Conservation (phyloP, 2,113 vertebrate genomes). For the Acrocephalus arundinaceus region DNA sequence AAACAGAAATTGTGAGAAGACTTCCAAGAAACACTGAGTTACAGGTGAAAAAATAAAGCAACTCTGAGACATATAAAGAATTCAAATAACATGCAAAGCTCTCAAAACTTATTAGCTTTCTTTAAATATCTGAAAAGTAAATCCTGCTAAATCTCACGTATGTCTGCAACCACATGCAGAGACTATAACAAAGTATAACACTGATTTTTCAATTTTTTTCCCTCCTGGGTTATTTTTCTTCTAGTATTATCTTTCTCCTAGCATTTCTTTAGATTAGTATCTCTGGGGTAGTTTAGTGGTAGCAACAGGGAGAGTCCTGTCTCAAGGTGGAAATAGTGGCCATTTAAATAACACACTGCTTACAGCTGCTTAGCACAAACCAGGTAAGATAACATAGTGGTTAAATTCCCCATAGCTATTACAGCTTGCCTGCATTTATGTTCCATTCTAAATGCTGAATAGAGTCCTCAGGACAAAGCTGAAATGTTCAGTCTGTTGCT, state of each 20-base stretch:
- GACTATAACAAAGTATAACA: background rate
- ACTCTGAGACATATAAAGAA: background rate
- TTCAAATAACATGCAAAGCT: background rate
- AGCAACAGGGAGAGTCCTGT: background rate
- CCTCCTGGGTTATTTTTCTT: background rate
- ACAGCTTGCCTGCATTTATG: slow-evolving; percentile 1
- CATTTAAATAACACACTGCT: slow-evolving; percentile 10
- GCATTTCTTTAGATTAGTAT: background rate
- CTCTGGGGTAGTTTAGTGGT: background rate
- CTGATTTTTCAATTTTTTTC: background rate
- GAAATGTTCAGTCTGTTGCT: slow-evolving; percentile 44
- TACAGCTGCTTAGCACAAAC: background rate
- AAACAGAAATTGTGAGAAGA: background rate
- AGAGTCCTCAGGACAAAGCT: slow-evolving; percentile 42
- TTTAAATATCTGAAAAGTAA: slow-evolving; percentile 6
- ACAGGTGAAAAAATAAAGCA: background rate
- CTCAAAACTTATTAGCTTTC: background rate
- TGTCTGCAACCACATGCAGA: background rate
- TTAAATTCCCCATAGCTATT: background rate
- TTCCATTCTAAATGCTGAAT: background rate
- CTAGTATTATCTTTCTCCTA: background rate
- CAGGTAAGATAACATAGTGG: background rate
- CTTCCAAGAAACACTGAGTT: background rate
- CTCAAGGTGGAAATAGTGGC: background rate
- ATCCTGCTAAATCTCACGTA: background rate